Base-by-base conservation (phyloP, 30 jellyfish, hydroid and myxozoan genomes). In the Nemopilema nomurai region DNA sequence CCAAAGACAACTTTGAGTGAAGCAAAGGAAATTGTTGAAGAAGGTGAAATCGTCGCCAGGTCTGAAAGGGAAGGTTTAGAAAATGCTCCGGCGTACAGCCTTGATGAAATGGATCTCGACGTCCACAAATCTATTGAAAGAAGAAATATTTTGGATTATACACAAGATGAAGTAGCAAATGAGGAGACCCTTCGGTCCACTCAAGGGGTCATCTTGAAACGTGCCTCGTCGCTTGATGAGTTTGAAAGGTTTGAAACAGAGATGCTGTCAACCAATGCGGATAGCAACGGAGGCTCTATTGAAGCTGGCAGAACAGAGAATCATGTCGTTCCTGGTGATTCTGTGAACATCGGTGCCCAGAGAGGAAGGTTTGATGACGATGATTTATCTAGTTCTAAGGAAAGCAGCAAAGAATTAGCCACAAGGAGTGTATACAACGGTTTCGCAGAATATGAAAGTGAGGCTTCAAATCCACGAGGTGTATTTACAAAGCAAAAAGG, bases 221-320 rank as follows among this genome's bases (percentile, higher is more conserved):
- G 91, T 24, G 91, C 91, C 16, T 85, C 86, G 0, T 83, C 91
- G 51, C 80, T 83, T 0, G 91, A 83, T 71, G 91, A 83, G 25
- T 83, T 83, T 64, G 91, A 83, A 51, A 76, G 27, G 24, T 68
- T 83, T 57, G 91, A 83, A 27, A 25, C 77, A 53, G 68, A 72
- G 20, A 25, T 53, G 74, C 16, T 49, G 85, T 1, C 25, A 8
- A 16, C 18, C 51, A 41, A 19, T 9, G 30, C 32, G 7, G 30
- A 1, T 63, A 19, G 27, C 28, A 17, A 66, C 9, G 28, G 28
- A 66, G 16, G 28, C 28, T 18, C 76, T 9, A 16, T 16, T 66
- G 18, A 16, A 9, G 18, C 18, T 66, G 28, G 8, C 80, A 69
- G 29, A 69, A 26, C 80, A 25, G 20, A 17, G 23, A 67, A 67